These are phyloP conservation scores for Drosophila arawakana DNA, from an alignment of 1,140 invertebrate genomes.

Conservation along the genomic window DNA sequence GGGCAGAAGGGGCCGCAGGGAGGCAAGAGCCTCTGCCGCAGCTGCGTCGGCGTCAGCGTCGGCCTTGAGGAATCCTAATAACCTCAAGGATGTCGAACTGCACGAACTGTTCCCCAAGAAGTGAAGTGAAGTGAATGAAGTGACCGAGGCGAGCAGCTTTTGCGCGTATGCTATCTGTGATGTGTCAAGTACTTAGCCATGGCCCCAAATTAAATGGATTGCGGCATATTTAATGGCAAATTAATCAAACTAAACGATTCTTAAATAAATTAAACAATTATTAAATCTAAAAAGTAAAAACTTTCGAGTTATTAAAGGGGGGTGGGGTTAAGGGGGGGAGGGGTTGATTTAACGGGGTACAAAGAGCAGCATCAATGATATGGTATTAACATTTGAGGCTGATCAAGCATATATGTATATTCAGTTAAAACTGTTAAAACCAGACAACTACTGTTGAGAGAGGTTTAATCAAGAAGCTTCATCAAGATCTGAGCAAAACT, in stretches of 20 bases:
- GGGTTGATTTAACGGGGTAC: neutral
- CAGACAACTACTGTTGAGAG: too few species aligned
- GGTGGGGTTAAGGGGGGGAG: neutral
- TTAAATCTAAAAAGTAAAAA: neutral
- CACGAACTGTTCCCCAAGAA: constrained; percentile 70
- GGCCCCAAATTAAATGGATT: constrained; percentile 45
- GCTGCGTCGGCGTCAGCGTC: constrained; percentile 30
- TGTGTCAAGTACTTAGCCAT: constrained; percentile 77
- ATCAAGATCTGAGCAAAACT: too few species aligned
- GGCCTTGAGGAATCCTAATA: constrained; percentile 8
- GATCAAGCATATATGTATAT: too few species aligned
- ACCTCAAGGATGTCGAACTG: constrained; percentile 70
- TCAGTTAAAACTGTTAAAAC: too few species aligned
- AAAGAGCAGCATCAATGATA: neutral
- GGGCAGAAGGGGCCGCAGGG: constrained; percentile 55
- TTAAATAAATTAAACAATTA: constrained; percentile 17
- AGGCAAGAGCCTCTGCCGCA: constrained; percentile 30
- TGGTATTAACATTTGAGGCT: too few species aligned
- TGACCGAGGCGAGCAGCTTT: constrained; percentile 19
- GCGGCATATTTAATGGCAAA: constrained; percentile 53
- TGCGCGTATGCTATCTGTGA: constrained; percentile 69
- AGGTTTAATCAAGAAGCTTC: too few species aligned
- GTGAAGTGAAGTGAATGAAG: constrained; percentile 39
- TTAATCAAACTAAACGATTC: constrained; percentile 39
- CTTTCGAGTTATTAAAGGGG: neutral